Evolutionary conservation across 30 jellyfish, hydroid and myxozoan species (phyloP), one percentile per base, ranked within the genome.

Genomic region (Chrysaora quinquecirrha): DNA sequence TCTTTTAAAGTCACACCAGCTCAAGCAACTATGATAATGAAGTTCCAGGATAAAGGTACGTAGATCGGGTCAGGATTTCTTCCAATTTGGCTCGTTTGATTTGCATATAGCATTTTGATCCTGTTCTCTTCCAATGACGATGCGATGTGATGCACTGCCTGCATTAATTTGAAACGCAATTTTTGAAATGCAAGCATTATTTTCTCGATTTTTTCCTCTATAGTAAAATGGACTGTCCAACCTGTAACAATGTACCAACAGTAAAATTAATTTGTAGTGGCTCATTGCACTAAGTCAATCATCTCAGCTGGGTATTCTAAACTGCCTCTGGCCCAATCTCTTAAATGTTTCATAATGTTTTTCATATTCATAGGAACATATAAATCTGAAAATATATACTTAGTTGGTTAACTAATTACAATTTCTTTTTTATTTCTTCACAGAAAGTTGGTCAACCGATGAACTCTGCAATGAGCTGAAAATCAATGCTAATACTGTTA

Each of bases 31-130:
- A 63, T 94, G 7, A 75, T 94, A 30, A 50, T 87, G 87, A 38
- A 35, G 56, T 94, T 94, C 64, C 97, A 94, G 73, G 89, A 93
- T 3, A 87, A 93, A 87, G 97, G 98, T 93, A 80, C n/a, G n/a
- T n/a, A n/a, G n/a, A 7, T 10, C 7, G 14, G 4, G 3, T 12
- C 30, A 43, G 24, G 14, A 9, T n/a, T 75, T 2, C 4, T 19
- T 64, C 20, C n/a, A 20, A n/a, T 43, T 6, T 43, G 58, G 12
- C 16, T 16, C 16, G 58, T 6, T 43, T 9, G 58, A 9, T 16
- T 16, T 43, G 58, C 58, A n/a, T n/a, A 6, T 16, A 6, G 12
- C 58, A 6, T 9, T 43, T 43, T 43, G 16, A 43, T 9, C 58
- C 58, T 16, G 12, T 6, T 16, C 9, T 6, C 16, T 9, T 43